Conservation (phyloP, 1,140 invertebrate species). For the Patella vulgata region DNA sequence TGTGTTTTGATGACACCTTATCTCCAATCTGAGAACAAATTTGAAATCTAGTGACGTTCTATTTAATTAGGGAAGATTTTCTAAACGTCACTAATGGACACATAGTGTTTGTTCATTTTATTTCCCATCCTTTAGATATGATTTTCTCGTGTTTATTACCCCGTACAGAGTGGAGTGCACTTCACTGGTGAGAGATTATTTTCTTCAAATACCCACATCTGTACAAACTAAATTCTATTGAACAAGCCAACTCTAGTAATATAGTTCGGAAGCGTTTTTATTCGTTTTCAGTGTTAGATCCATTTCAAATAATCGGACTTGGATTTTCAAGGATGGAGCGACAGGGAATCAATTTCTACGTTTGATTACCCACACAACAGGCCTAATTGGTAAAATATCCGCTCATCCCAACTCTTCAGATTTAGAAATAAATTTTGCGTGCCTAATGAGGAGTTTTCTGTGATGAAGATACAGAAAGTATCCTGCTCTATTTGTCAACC, state of each 20-base stretch:
- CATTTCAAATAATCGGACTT: constrained; percentile 9
- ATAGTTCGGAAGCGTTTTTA: constrained; percentile 19
- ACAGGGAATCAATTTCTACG: constrained; percentile 14
- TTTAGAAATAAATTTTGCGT: too few relatives aligned
- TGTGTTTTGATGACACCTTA: too few relatives aligned
- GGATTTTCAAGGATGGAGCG: constrained; percentile 1
- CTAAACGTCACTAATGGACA: constrained; percentile 16
- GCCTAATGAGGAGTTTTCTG: too few relatives aligned
- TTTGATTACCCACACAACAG: constrained; percentile 21
- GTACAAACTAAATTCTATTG: constrained; percentile 3
- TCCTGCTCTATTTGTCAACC: too few relatives aligned
- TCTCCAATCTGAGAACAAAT: too few relatives aligned
- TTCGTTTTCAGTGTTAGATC: constrained; percentile 12
- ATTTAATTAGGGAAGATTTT: constrained; percentile 25
- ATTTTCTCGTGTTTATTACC: constrained; percentile 27
- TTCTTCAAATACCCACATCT: constrained; percentile 8
- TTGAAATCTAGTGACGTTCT: too few relatives aligned
- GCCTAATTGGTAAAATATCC: constrained; percentile 22
- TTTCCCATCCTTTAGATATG: constrained; percentile 25
- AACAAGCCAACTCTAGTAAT: constrained; percentile 3
- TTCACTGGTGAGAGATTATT: constrained; percentile 5
- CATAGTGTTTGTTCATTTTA: constrained; percentile 33
- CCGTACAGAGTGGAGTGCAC: constrained; percentile 2
- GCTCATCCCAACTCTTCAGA: not conserved
- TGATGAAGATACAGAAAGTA: too few relatives aligned